Percentiles rank a stretch among this genome's conserved stretches.
These are phyloP conservation scores for Aurelia coerulea DNA, from an alignment of 30 jellyfish, hydroid and myxozoan genomes.

Conservation along the genomic window DNA sequence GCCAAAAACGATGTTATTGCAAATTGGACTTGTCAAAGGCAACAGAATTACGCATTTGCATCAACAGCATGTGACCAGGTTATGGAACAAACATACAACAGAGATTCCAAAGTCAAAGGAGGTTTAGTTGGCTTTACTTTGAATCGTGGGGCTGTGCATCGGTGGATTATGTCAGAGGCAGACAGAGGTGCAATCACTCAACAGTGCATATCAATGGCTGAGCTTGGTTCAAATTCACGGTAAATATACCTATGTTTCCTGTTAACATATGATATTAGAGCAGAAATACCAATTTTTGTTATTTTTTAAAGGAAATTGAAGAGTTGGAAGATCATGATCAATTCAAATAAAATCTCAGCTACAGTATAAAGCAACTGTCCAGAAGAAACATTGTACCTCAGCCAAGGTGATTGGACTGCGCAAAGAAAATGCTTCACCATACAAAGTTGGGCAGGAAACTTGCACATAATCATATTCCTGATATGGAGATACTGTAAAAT, in stretches of 20 bases:
- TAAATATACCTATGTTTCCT: background rate
- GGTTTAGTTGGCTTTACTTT: slow-evolving; percentile 52
- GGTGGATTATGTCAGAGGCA: slow-evolving; percentile 51
- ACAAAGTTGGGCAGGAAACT: too few species aligned
- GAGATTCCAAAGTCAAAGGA: slow-evolving; percentile 76
- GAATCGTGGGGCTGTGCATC: slow-evolving; percentile 39
- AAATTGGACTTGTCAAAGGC: slow-evolving; percentile 72
- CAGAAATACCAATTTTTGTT: background rate
- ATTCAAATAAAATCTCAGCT: too few species aligned
- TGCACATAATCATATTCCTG: too few species aligned
- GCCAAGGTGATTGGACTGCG: too few species aligned
- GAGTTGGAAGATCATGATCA: too few species aligned
- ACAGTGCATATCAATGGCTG: slow-evolving; percentile 36
- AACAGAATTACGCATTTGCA: slow-evolving; percentile 49
- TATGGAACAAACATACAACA: slow-evolving; percentile 66
- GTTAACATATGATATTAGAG: background rate
- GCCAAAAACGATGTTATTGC: background rate
- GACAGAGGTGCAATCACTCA: slow-evolving; percentile 38
- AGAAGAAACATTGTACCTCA: background rate
- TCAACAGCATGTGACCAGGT: slow-evolving; percentile 64
- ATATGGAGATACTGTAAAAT: too few species aligned
- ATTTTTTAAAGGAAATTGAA: too few species aligned
- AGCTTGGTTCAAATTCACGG: background rate
- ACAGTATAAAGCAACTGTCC: background rate
- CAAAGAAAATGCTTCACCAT: too few species aligned